Conservation (phyloP, 2,888 invertebrate genomes). For the Nipponacmea schrenckii region DNA sequence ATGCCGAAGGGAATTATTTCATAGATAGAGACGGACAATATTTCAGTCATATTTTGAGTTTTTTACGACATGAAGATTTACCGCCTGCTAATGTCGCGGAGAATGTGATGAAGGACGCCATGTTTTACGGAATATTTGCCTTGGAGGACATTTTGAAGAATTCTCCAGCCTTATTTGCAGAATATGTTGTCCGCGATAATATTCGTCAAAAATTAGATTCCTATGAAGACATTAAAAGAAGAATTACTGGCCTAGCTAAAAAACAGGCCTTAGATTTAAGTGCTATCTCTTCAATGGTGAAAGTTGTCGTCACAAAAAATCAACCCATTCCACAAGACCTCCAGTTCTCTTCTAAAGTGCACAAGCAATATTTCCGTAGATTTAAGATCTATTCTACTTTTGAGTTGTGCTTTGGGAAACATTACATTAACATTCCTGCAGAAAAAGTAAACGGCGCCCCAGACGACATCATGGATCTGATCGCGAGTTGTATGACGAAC, state of each 20-base stretch:
- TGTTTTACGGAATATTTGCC: constrained; percentile 52
- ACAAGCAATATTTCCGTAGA: constrained; percentile 45
- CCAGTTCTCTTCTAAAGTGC: constrained; percentile 48
- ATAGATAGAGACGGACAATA: constrained; percentile 58
- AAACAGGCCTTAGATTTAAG: constrained; percentile 39
- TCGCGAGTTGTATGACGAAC: constrained; percentile 39
- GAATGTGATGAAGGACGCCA: constrained; percentile 51
- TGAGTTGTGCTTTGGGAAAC: constrained; percentile 43
- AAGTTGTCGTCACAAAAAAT: constrained; percentile 42
- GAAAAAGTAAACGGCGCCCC: constrained; percentile 40
- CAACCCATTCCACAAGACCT: constrained; percentile 46
- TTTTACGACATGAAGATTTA: constrained; percentile 51
- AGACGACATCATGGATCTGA: constrained; percentile 38
- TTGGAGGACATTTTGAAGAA: constrained; percentile 45
- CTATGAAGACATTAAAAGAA: constrained; percentile 40
- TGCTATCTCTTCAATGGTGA: constrained; percentile 37
- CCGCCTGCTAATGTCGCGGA: constrained; percentile 46
- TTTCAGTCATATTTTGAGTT: constrained; percentile 57
- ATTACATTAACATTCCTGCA: constrained; percentile 39
- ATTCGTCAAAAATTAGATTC: constrained; percentile 41
- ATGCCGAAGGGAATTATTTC: constrained; percentile 52
- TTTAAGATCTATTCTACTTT: constrained; percentile 41
- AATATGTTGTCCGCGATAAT: constrained; percentile 44
- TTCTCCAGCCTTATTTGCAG: constrained; percentile 46
- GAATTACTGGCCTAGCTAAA: constrained; percentile 38